phyloP scores from a whole-genome alignment of 2,113 vertebrate species.

The Delphinapterus leucas region DNA sequence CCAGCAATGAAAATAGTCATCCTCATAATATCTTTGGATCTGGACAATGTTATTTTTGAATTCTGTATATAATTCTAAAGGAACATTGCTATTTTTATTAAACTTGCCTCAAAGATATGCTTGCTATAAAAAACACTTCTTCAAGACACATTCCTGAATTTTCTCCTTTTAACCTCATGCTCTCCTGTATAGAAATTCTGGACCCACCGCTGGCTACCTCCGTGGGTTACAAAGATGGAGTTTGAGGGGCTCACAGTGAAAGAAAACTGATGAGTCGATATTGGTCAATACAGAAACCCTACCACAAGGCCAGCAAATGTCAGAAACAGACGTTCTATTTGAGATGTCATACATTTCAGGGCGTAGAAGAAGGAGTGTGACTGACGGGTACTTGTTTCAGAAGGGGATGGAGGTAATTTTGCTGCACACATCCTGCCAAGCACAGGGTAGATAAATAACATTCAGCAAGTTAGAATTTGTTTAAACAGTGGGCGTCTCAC shows the following conservation, averaged over 20 bases:
- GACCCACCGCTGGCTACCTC: not conserved
- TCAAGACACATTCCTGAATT: not conserved
- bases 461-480: not conserved
- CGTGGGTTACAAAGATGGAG: not conserved
- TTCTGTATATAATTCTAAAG: not conserved
- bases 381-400: conserved; percentile 21
- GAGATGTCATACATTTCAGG: not conserved
- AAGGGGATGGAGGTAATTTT: not conserved
- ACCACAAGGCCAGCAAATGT: not conserved
- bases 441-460: not conserved
- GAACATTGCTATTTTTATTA: not conserved
- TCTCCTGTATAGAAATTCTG: not conserved
- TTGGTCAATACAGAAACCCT: not conserved
- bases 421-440: not conserved
- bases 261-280: not conserved
- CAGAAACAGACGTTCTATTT: conserved; percentile 17
- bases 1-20: not conserved
- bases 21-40: not conserved
- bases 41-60: not conserved
- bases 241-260: not conserved
- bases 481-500: conserved; percentile 11
- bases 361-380: not conserved
- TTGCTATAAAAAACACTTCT: not conserved
- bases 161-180: not conserved
- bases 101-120: not conserved